Percentiles rank a stretch among this genome's conserved stretches.
Evolutionary conservation across 2,797 vertebrate species (phyloP).

Genomic region (Heteromormyrus szaboi): DNA sequence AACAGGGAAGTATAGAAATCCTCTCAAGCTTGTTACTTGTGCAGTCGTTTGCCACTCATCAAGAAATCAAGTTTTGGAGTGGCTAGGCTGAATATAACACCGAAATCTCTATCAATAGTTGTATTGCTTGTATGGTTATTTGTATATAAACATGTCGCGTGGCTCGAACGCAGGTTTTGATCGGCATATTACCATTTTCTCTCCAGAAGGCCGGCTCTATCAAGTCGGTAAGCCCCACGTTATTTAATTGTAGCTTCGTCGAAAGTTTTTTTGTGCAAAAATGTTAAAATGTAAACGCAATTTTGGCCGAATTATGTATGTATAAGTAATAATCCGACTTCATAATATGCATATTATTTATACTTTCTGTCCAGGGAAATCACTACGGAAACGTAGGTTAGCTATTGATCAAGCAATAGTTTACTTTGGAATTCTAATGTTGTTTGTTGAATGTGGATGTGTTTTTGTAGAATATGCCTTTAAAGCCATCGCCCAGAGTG

Average conservation of each 20-base stretch:
- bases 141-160: slow-evolving; percentile 54
- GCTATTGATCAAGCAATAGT: background rate
- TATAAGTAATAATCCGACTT: background rate
- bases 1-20: slow-evolving; percentile 9
- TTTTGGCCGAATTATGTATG: background rate
- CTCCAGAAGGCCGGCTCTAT: slow-evolving; percentile 70
- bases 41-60: background rate
- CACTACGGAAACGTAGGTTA: background rate
- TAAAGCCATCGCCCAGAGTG: slow-evolving; percentile 65
- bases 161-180: slow-evolving; percentile 71
- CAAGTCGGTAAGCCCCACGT: slow-evolving; percentile 62
- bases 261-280: background rate
- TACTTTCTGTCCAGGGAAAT: background rate
- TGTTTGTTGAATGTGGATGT: background rate
- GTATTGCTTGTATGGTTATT: background rate
- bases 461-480: slow-evolving; percentile 64
- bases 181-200: slow-evolving; percentile 75
- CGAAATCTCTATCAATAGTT: background rate
- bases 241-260: background rate
- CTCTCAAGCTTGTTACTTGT: background rate
- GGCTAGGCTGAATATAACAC: background rate
- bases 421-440: background rate
- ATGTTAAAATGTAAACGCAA: background rate
- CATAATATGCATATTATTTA: background rate
- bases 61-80: background rate